Base-by-base conservation (phyloP, 2,888 invertebrate species). In the Lasioglossum vierecki region DNA sequence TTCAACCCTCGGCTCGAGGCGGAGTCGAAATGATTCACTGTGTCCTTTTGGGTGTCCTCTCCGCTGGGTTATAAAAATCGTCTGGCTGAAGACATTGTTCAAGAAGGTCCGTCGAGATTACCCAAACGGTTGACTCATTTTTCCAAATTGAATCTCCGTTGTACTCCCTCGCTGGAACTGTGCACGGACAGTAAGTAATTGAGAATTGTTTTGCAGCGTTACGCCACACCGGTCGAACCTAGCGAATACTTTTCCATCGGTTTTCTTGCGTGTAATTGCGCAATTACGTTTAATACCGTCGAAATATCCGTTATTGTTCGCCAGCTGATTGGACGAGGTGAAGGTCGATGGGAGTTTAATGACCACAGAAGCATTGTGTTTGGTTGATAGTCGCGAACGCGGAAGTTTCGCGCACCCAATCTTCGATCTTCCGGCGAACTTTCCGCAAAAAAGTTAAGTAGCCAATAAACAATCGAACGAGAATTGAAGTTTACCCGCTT, bases 111-210 rank as follows among this genome's bases (percentile, higher is more conserved):
- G 70, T 41, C 39, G 70, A 70, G 70, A 41, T 70, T 70, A 70
- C 70, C 70, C 70, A n/a, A 70, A 70, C 41, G 68, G 70, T 70
- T 41, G 70, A 70, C 70, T 70, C 70, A 70, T 70, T 70, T 70
- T 70, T 70, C 41, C 41, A 41, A 70, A 70, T 70, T 70, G 68
- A 70, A 41, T 70, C n/a, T 6, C 22, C 11, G 41, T 41, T 44
- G 2, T 35, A 3, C 22, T 26, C 41, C 11, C 13, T n/a, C 18
- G 22, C 66, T 18, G 9, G 39, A 18, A 68, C 39, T 8, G 15
- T 30, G 63, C 6, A 30, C 22, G 22, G 22, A 22, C 68, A 39
- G 9, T 4, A 39, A 68, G 6, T 63, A 3, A 9, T 63, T 15
- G 6, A 30, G 63, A 63, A 63, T 57, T 57, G 30, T 30, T 44